phyloP scores from a whole-genome alignment of 92 coral and sea anemone genomes.

The Phenganax subtilis region DNA sequence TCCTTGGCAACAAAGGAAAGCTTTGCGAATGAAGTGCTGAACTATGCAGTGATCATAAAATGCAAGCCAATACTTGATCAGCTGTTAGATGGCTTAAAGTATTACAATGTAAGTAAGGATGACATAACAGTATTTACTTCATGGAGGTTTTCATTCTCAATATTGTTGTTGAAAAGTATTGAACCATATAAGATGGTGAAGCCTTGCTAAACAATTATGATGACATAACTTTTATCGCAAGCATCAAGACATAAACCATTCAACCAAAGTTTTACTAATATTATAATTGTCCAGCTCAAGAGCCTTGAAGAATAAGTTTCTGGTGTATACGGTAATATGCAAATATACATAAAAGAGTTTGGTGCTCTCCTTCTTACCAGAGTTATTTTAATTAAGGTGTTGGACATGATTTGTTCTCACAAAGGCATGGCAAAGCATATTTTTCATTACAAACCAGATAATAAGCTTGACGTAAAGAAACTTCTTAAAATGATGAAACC shows the following conservation, averaged over 20 bases:
- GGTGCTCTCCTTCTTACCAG: background rate
- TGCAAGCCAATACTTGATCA: background rate
- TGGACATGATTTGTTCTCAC: background rate
- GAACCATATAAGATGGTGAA: background rate
- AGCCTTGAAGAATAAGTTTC: background rate
- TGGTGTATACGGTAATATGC: background rate
- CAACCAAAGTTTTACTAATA: too few relatives aligned
- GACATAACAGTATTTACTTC: background rate
- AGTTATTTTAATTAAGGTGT: background rate
- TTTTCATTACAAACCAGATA: background rate
- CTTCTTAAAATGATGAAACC: background rate
- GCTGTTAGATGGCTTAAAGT: background rate
- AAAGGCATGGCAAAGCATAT: constrained; percentile 25
- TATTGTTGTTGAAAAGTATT: background rate
- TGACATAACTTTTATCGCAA: too few relatives aligned
- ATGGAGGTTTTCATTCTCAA: background rate
- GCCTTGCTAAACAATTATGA: too few relatives aligned
- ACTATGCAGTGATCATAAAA: background rate
- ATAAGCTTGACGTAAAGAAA: background rate
- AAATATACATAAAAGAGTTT: background rate
- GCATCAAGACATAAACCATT: too few relatives aligned
- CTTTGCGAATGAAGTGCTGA: background rate
- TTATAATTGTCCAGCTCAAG: too few relatives aligned
- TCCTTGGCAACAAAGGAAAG: background rate
- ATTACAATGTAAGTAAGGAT: background rate